phyloP scores from a whole-genome alignment of 2,888 invertebrate species.

The Dicranocentrus wangi region DNA sequence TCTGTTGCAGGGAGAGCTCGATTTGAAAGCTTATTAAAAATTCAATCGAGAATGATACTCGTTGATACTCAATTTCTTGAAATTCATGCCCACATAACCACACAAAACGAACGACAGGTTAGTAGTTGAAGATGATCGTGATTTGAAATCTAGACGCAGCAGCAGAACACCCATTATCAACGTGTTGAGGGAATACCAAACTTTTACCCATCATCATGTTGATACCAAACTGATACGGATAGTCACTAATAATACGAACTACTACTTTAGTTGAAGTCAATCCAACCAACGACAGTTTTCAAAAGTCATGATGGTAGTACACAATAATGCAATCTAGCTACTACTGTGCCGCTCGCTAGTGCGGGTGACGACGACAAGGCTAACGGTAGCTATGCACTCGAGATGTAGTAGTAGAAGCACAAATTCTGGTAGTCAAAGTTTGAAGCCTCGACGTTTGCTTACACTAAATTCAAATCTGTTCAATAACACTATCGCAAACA shows the following conservation, averaged over 20 bases:
- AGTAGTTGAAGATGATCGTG: background rate
- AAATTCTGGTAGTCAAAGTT: no score
- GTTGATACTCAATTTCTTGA: background rate
- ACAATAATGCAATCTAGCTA: background rate
- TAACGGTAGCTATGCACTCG: constrained; percentile 56
- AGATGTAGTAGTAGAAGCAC: constrained; percentile 1
- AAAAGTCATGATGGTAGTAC: background rate
- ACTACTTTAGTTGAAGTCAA: no score
- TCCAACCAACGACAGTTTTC: constrained; percentile 1
- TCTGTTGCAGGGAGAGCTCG: constrained; percentile 29
- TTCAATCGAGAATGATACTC: background rate
- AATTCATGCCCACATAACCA: background rate
- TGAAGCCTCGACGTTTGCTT: constrained; percentile 17
- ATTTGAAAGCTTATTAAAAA: constrained; percentile 8
- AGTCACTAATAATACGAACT: no score
- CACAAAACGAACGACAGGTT: constrained; percentile 1
- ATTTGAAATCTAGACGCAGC: background rate
- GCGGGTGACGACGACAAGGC: constrained; percentile 46
- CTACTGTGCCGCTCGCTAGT: background rate
- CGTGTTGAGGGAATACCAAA: background rate
- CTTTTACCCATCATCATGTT: no score
- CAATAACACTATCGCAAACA: constrained; percentile 8
- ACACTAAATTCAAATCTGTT: constrained; percentile 16
- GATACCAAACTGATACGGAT: no score
- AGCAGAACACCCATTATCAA: background rate